Percentiles rank a stretch among this genome's conserved stretches.
These are phyloP conservation scores for Alligator sinensis DNA, from an alignment of 2,113 vertebrate species.

Conservation along the genomic window DNA sequence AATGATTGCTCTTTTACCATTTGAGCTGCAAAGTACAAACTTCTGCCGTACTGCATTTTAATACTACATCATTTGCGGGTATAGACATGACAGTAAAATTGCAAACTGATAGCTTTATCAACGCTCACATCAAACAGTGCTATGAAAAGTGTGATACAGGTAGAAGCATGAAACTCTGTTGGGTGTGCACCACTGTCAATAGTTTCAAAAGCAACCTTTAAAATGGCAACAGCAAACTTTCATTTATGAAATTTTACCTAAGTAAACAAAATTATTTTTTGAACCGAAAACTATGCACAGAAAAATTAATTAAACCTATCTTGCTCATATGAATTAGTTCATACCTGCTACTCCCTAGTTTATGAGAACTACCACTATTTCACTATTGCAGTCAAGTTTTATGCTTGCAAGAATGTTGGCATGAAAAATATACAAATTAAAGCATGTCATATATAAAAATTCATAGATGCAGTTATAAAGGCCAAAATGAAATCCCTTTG, in stretches of 20 bases:
- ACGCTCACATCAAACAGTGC: neutral
- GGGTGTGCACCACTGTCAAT: neutral
- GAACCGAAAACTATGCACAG: neutral
- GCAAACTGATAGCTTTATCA: neutral
- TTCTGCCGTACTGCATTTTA: neutral
- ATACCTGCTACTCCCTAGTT: neutral
- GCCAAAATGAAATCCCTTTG: neutral
- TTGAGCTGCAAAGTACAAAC: neutral
- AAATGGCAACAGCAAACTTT: neutral
- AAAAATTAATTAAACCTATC: neutral
- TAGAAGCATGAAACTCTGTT: neutral
- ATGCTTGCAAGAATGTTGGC: neutral
- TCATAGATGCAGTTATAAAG: neutral
- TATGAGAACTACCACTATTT: neutral
- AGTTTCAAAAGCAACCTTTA: neutral
- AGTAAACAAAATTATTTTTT: neutral
- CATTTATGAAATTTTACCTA: neutral
- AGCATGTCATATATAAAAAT: fast-evolving
- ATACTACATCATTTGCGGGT: neutral
- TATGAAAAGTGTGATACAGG: neutral
- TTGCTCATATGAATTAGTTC: neutral
- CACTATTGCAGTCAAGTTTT: neutral
- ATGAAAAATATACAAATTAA: fast-evolving
- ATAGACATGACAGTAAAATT: neutral
- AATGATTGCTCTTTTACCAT: neutral